Conservation (phyloP, 2,113 vertebrate species). For the Tachycineta bicolor region DNA sequence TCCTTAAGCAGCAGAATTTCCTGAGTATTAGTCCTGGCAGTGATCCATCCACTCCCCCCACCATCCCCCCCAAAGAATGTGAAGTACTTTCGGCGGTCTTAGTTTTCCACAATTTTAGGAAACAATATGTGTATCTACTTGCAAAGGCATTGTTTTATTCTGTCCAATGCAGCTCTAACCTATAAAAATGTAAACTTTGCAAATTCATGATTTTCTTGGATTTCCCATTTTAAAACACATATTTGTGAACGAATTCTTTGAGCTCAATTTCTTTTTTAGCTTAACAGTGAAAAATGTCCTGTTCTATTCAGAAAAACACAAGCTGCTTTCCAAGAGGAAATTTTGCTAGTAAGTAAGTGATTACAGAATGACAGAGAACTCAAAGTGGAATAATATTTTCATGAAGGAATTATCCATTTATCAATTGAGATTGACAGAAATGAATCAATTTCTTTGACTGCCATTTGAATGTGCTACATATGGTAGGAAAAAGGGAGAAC, state of each 20-base stretch:
- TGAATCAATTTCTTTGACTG: slow-evolving; percentile 1
- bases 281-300: neutral
- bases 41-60: neutral
- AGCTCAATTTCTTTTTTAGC: neutral
- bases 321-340: neutral
- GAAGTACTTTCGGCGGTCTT: neutral
- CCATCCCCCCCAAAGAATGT: neutral
- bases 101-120: neutral
- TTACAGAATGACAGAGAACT: neutral
- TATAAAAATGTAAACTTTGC: neutral
- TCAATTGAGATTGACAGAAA: neutral
- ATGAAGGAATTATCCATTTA: neutral
- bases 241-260: neutral
- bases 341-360: neutral
- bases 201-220: neutral
- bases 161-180: neutral
- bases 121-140: neutral
- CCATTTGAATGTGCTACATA: neutral
- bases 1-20: neutral
- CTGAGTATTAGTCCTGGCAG: neutral
- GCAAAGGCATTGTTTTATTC: neutral
- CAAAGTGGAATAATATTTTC: neutral
- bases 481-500: neutral
- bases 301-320: neutral
- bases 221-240: neutral